Base-by-base conservation (phyloP, 2,888 invertebrate genomes). In the Eupithecia vulgata region DNA sequence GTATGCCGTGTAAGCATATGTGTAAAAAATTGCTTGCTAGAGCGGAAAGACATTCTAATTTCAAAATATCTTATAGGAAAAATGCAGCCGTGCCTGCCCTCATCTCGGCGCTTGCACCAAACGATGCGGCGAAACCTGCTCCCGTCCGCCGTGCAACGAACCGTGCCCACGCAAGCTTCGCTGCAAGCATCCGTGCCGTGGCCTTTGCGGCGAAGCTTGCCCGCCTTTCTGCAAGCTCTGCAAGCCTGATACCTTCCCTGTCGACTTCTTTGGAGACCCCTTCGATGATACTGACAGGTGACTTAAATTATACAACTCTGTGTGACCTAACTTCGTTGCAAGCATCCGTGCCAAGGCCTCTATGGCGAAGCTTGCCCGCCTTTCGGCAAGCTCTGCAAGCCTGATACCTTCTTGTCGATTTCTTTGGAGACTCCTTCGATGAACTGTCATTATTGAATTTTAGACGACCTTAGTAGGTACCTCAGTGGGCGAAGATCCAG, bases 191-290 rank as follows among this genome's bases (percentile, higher is more conserved):
- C 83, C 84, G n/a, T 96, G 97, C 88, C 93, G 96, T 83, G 96
- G 97, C 17, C 94, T 96, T 68, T 97, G 97, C 89, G 96, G 96
- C n/a, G 97, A 97, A 86, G 93, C 92, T 13, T 97, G 97, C 86
- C 96, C 96, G 21, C 86, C 86, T 45, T 81, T 95, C 69, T 97
- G 97, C 89, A 87, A 92, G 37, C 67, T 84, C 21, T 97, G 97
- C 88, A 81, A 95, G 75, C 90, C 91, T n/a, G 94, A 94, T 12
- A 81, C 88, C 75, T 92, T 95, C 83, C 93, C 93, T 52, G 85
- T 80, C 0, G 91, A 88, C 81, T 90, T 92, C 82, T 82, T 90
- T 59, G 91, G 89, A 21, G 88, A 92, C 72, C 80, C 82, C 6
- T 87, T 85, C 75, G 95, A 95, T 10, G 92, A 93, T 3, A 93